Evolutionary conservation across 2,797 vertebrate genomes (phyloP).

Genomic region (Sparus aurata): DNA sequence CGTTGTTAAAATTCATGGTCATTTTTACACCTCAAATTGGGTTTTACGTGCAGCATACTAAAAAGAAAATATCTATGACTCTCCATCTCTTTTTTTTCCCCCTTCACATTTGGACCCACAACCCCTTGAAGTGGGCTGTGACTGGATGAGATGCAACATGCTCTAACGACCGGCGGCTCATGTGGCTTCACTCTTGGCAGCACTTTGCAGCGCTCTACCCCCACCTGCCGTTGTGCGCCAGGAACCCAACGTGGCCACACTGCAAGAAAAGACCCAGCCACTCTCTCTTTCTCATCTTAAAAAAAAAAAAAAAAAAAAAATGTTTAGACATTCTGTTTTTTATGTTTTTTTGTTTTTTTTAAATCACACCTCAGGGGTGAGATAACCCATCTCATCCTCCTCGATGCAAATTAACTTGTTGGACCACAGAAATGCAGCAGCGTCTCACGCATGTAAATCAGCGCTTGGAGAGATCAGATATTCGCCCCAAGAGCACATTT

Average conservation of each 20-base stretch:
- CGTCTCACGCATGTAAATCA: background rate
- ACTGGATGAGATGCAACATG: slow-evolving; percentile 42
- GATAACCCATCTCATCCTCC: background rate
- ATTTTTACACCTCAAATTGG: slow-evolving; percentile 20
- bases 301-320: too few relatives aligned
- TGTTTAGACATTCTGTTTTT: too few relatives aligned
- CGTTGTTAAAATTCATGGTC: slow-evolving; percentile 30
- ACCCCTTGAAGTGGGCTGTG: background rate
- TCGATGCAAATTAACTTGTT: slow-evolving; percentile 37
- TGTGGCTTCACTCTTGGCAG: slow-evolving; percentile 48
- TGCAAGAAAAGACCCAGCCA: slow-evolving; percentile 33
- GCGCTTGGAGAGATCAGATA: background rate
- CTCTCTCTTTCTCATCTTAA: background rate
- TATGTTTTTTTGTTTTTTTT: too few relatives aligned
- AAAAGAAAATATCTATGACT: background rate
- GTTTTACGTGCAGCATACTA: slow-evolving; percentile 4
- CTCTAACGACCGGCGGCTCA: slow-evolving; percentile 37
- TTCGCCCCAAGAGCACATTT: background rate
- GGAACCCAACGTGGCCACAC: slow-evolving; percentile 57
- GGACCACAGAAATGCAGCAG: background rate
- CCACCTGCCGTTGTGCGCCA: slow-evolving; percentile 84
- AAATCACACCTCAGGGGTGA: background rate
- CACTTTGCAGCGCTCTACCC: slow-evolving; percentile 85
- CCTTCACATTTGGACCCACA: background rate
- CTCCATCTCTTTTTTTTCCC: background rate